A percentile compares a stretch with the other conserved stretches of the same genome.
phyloP scores from a whole-genome alignment of 1,140 invertebrate genomes.

The Brachystomella parvula region DNA sequence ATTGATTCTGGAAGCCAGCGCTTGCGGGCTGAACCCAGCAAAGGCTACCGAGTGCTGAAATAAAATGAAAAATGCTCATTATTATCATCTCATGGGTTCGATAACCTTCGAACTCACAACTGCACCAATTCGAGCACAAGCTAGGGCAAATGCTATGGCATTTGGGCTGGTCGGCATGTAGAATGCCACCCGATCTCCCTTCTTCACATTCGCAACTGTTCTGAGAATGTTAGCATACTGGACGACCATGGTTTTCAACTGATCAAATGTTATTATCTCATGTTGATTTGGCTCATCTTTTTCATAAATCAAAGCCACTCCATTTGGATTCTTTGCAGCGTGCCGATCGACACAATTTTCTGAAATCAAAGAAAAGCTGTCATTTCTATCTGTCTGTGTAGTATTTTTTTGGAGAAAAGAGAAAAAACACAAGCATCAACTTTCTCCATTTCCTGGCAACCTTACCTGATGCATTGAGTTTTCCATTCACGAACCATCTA shows the following conservation, averaged over 20 bases:
- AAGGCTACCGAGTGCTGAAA: conserved; percentile 50
- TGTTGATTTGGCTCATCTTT: conserved; percentile 50
- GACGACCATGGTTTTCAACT: conserved; percentile 39
- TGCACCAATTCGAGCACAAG: conserved; percentile 51
- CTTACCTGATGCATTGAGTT: conserved; percentile 49
- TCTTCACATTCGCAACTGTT: conserved; percentile 44
- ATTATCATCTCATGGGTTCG: conserved; percentile 42
- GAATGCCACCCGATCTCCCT: conserved; percentile 50
- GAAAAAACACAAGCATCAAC: not conserved
- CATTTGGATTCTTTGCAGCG: conserved; percentile 42
- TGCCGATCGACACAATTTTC: conserved; percentile 52
- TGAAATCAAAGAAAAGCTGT: conserved; percentile 37
- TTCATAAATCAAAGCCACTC: conserved; percentile 50
- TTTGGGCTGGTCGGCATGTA: conserved; percentile 49
- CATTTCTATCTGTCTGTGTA: not conserved
- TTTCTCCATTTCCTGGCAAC: not conserved
- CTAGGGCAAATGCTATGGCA: conserved; percentile 53
- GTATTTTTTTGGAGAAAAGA: conserved; percentile 4
- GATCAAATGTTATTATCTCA: conserved; percentile 46
- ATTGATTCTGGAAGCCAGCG: conserved; percentile 49
- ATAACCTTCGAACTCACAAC: conserved; percentile 48
- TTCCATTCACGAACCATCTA: conserved; percentile 44
- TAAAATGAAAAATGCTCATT: not conserved
- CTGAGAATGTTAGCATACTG: conserved; percentile 47
- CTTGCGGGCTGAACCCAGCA: conserved; percentile 54